These are phyloP conservation scores for Pluvialis apricaria DNA, from an alignment of 2,113 vertebrate genomes.

Conservation along the genomic window DNA sequence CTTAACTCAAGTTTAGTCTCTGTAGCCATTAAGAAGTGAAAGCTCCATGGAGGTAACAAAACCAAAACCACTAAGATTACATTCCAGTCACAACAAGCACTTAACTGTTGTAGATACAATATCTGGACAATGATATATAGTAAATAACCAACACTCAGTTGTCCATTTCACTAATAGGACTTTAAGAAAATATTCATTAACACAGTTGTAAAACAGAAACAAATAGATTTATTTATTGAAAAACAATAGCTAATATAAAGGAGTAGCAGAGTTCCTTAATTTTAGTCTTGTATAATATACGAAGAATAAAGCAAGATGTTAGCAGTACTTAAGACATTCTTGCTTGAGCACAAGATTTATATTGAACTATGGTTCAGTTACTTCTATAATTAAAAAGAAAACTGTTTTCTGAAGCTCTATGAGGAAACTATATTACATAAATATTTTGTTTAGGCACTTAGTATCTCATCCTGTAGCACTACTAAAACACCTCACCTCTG, in stretches of 20 bases:
- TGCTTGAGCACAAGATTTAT: background rate
- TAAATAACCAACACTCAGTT: background rate
- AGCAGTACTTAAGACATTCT: background rate
- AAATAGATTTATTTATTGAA: background rate
- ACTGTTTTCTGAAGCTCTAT: background rate
- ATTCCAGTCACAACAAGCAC: conserved; percentile 33
- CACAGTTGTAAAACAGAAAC: background rate
- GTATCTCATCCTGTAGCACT: background rate
- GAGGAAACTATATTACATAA: background rate
- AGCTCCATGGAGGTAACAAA: background rate
- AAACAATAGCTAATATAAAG: background rate
- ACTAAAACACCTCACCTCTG: background rate
- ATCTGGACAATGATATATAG: background rate
- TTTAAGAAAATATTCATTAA: background rate
- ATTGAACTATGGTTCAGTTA: background rate
- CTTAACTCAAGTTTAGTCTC: conserved; percentile 23
- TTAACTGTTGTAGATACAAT: background rate
- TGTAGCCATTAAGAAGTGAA: conserved; percentile 25
- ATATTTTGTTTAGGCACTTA: background rate
- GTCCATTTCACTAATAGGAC: background rate
- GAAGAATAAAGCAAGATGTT: background rate
- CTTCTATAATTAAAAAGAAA: conserved; percentile 18
- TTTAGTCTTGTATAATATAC: background rate
- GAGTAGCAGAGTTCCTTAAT: background rate
- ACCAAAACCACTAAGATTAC: conserved; percentile 20